Evolutionary conservation across 2,888 invertebrate genomes (phyloP).

Genomic region (Melanostoma mellinum): DNA sequence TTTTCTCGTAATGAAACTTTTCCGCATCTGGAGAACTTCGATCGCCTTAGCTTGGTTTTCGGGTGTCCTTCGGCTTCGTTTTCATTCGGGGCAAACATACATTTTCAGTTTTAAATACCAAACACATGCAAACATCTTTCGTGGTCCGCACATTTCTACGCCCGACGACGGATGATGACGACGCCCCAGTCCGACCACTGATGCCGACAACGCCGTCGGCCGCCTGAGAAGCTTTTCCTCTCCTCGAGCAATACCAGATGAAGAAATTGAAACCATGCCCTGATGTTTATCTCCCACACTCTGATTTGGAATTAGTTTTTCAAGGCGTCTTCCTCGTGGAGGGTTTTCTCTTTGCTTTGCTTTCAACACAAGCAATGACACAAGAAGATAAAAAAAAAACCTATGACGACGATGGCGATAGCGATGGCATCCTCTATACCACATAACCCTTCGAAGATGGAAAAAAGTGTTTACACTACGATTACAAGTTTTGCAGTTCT

Average conservation of each 20-base stretch:
- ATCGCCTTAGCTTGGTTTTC: constrained; percentile 52
- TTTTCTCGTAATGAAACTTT: constrained; percentile 57
- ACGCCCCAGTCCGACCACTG: too few species aligned
- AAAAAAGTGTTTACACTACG: constrained; percentile 63
- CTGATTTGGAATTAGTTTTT: constrained; percentile 57
- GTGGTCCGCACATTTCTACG: constrained; percentile 13
- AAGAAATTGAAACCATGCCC: constrained; percentile 57
- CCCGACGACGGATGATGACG: background rate
- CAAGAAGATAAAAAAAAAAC: constrained; percentile 4
- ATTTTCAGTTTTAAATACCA: constrained; percentile 56
- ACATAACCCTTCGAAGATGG: constrained; percentile 27
- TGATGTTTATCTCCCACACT: constrained; percentile 56
- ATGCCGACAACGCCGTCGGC: too few species aligned
- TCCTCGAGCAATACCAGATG: constrained; percentile 30
- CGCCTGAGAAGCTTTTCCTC: background rate
- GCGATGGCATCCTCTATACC: background rate
- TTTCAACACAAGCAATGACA: background rate
- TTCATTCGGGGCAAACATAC: background rate
- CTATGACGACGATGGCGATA: constrained; percentile 1
- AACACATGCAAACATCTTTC: constrained; percentile 53
- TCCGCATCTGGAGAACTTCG: constrained; percentile 67
- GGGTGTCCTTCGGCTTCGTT: constrained; percentile 1
- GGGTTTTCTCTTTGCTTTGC: background rate
- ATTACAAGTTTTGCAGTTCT: constrained; percentile 62
- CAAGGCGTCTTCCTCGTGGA: constrained; percentile 14